These are phyloP conservation scores for Aplodontia rufa DNA, from an alignment of 2,113 vertebrate genomes.

Conservation along the genomic window DNA sequence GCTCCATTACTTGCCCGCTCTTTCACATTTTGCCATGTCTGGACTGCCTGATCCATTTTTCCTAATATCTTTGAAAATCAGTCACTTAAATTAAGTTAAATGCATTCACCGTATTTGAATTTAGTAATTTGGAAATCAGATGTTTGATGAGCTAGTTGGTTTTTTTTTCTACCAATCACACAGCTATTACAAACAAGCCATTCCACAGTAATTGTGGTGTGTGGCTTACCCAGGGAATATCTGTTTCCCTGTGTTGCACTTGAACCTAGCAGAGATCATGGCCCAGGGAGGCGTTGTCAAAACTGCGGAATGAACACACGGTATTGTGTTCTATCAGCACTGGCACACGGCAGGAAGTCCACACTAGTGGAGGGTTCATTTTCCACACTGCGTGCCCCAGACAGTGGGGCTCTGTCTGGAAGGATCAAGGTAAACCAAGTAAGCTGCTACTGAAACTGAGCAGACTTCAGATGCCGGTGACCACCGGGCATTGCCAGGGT, in stretches of 20 bases:
- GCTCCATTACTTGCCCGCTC: not conserved
- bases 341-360: not conserved
- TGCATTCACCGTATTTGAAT: not conserved
- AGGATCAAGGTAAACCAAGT: not conserved
- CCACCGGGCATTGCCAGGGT: accelerated
- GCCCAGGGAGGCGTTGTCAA: not conserved
- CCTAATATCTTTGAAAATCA: not conserved
- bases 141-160: not conserved
- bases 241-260: not conserved
- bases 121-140: not conserved
- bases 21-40: accelerated
- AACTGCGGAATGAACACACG: not conserved
- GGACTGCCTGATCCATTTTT: not conserved
- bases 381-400: not conserved
- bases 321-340: accelerated
- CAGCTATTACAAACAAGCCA: not conserved
- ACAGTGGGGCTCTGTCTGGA: not conserved
- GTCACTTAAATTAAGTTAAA: not conserved
- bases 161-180: not conserved
- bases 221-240: accelerated
- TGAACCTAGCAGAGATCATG: not conserved
- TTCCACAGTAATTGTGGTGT: not conserved
- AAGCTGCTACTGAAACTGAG: not conserved
- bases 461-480: not conserved
- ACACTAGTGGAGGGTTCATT: not conserved